Evolutionary conservation across 2,888 invertebrate genomes (phyloP), one percentile per base, ranked within the genome.

Genomic region (Thalpophila matura): DNA sequence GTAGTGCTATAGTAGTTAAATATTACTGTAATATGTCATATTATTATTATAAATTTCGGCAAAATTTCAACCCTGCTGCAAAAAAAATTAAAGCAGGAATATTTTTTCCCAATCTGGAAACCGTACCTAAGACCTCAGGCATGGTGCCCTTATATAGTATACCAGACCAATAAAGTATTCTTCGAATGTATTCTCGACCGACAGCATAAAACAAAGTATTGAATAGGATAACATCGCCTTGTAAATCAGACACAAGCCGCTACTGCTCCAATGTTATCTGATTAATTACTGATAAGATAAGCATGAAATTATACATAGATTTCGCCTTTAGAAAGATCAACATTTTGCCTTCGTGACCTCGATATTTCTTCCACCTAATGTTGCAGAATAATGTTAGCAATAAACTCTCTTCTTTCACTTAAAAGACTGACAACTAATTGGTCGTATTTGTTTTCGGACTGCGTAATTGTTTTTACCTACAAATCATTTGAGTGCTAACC

Each of bases 211-310:
- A 59, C 71, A 64, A 50, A 35, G 54, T 75, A 71, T 74, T 64
- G 57, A 59, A 76, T 63, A 56, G 65, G 7, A 72, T 75, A 72
- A 27, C 38, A 71, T 72, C 76, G 27, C 3, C 54, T 54, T 58
- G 50, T 55, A 55, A 63, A 55, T 75, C 57, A 54, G 40, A 45
- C 37, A 71, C 58, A 31, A 59, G 40, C 50, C 35, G 50, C 70
- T 51, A 61, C 65, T 38, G 54, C 46, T 58, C 18, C 49, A 54
- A 76, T 46, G 65, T 65, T 76, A 76, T 75, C 65, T 71, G 55
- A 59, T 55, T 71, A 73, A 73, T 73, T 73, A 65, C 76, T 38
- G 73, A 73, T 76, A 72, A 76, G 76, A 73, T 75, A 53, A 20
- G 24, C 47, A 43, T 33, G 31, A 68, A 68, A 59, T 74, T 74